A percentile compares a stretch with the other conserved stretches of the same genome.
These are phyloP conservation scores for Orbicella faveolata DNA, from an alignment of 64 coral and sea anemone species.

Conservation along the genomic window DNA sequence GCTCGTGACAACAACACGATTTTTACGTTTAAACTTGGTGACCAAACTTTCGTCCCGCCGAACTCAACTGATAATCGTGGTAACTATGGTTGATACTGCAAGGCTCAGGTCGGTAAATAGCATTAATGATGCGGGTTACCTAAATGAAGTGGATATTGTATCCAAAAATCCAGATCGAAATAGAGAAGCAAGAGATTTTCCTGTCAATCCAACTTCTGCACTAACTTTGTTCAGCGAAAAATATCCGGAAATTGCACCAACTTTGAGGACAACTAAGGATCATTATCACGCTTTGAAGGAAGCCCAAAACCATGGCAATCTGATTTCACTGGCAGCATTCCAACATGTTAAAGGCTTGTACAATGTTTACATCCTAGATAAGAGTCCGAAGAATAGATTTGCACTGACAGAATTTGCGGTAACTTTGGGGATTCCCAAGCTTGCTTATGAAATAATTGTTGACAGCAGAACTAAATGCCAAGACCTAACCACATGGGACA, in stretches of 20 bases:
- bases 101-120: neutral
- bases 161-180: neutral
- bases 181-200: neutral
- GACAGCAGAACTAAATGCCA: neutral
- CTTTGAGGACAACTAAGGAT: neutral
- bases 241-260: neutral
- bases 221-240: conserved; percentile 21
- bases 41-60: neutral
- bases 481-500: conserved; percentile 23
- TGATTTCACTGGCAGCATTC: neutral
- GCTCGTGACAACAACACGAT: too few species aligned
- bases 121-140: neutral
- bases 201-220: neutral
- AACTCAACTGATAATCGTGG: neutral
- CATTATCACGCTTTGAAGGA: conserved; percentile 1
- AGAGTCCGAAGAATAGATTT: neutral
- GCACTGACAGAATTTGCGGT: conserved; percentile 6
- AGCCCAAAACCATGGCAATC: neutral
- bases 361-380: neutral
- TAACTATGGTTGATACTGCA: neutral
- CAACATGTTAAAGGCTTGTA: neutral
- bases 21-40: neutral
- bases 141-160: neutral
- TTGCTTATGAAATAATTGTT: conserved; percentile 13
- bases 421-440: conserved; percentile 5